These are phyloP conservation scores for Eupleurogrammus muticus DNA, from an alignment of 2,797 vertebrate species.

Conservation along the genomic window DNA sequence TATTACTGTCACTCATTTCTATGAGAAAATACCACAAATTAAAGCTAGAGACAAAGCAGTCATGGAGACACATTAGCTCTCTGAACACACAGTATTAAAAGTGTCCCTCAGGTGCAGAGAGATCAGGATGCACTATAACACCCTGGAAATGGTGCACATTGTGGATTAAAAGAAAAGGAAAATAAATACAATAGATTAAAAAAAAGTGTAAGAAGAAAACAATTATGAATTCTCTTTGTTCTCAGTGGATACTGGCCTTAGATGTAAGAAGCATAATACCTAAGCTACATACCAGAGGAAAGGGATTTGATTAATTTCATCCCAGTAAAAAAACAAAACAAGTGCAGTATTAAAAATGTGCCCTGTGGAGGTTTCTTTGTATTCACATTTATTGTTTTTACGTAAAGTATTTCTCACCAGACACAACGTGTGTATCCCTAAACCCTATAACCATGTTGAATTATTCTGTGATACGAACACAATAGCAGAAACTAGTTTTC, in stretches of 20 bases:
- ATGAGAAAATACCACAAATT: not conserved
- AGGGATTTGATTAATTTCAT: constrained; percentile 17
- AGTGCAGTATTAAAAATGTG: constrained; percentile 20
- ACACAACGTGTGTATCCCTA: constrained; percentile 1
- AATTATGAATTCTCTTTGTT: constrained; percentile 31
- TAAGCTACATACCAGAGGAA: constrained; percentile 18
- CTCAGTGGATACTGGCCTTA: constrained; percentile 17
- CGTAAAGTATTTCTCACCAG: not conserved
- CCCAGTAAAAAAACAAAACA: constrained; percentile 26
- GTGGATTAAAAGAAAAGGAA: constrained; percentile 13
- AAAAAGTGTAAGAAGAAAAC: constrained; percentile 13
- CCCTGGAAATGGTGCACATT: constrained; percentile 4
- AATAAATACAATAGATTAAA: constrained; percentile 16
- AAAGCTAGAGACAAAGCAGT: constrained; percentile 7
- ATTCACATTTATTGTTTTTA: constrained; percentile 10
- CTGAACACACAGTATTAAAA: constrained; percentile 1
- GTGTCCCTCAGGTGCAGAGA: not conserved
- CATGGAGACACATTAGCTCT: not conserved
- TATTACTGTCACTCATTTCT: not conserved
- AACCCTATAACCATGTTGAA: constrained; percentile 7
- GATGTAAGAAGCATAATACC: constrained; percentile 13
- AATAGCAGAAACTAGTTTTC: not conserved
- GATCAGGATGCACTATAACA: not conserved
- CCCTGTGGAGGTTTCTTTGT: constrained; percentile 24
- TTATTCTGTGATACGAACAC: constrained; percentile 7